Evolutionary conservation across 2,797 vertebrate genomes (phyloP), one percentile per base, ranked within the genome.

Genomic region (Rhinichthys osculus): DNA sequence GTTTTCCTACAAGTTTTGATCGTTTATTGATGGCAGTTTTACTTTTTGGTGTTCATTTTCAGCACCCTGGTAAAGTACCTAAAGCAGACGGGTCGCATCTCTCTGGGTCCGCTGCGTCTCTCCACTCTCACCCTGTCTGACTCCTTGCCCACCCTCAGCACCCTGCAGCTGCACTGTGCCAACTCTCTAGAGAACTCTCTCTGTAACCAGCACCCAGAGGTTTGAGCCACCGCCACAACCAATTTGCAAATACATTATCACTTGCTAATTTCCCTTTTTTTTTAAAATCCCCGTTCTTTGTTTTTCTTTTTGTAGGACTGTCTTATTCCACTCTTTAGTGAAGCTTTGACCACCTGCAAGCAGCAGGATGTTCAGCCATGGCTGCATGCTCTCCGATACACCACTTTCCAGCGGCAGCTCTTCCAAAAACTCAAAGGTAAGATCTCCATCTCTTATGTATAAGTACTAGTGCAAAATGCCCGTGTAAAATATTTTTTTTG

Each of bases 311-410:
- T 90, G 16, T 90, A 99, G 98, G 97, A 99, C 88, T 98, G 96
- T 79, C 94, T 98, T 47, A 96, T 99, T 86, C 98, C 98, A 66
- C 95, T 99, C 23, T 96, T 95, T 92, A 98, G 96, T 84, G 98
- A 99, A 80, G 97, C 98, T 13, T 91, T 99, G 86, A 96, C 94
- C 88, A 97, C 96, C 0, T 99, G 98, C 82, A 99, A 99, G 79
- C 98, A 99, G 84, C 98, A 99, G 78, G 98, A 99, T 72, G 97
- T 99, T 0, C 96, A 97, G 90, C 98, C 97, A 0, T 99, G 98
- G 96, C 97, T 99, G 85, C 97, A 99, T 76, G 97, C 98, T 0
- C 93, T 99, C 79, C 93, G 98, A 90, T 99, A 99, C 87, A 98
- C 97, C 0, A 93, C 94, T 82, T 99, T 97, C 91, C 98, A 99